Evolutionary conservation across 35 echinoderm and acorn worm genomes (phyloP).

Genomic region (Ophiothrix spiculata): DNA sequence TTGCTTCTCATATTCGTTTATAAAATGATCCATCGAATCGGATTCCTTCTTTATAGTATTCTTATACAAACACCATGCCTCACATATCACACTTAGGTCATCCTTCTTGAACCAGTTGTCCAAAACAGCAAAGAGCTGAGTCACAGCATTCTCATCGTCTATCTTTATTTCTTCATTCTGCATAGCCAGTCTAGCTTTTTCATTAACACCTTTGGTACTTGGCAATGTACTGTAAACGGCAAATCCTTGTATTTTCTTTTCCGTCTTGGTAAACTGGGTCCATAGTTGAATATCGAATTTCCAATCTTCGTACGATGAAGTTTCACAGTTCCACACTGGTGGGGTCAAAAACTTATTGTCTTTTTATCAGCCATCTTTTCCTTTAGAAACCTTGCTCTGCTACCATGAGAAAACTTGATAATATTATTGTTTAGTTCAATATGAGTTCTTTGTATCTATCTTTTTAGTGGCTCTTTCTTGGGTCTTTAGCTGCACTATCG

Average conservation of each 20-base stretch:
- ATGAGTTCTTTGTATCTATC: no score
- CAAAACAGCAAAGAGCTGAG: background rate
- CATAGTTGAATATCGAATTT: slow-evolving; percentile 24
- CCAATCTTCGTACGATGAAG: background rate
- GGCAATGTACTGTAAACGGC: slow-evolving; percentile 18
- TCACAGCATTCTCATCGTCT: slow-evolving; percentile 20
- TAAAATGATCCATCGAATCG: background rate
- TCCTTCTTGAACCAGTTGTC: slow-evolving; percentile 1
- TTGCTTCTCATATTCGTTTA: slow-evolving; percentile 9
- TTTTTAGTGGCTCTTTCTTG: no score
- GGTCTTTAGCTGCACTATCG: no score
- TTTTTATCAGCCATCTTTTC: background rate
- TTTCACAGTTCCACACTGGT: slow-evolving; percentile 14
- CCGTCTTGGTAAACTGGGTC: background rate
- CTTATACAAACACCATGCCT: background rate
- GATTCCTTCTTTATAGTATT: slow-evolving; percentile 19
- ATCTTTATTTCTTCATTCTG: slow-evolving; percentile 34
- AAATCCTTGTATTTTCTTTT: slow-evolving; percentile 5
- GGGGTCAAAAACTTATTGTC: background rate
- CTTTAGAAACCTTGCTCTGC: background rate
- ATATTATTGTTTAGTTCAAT: no score
- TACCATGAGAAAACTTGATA: no score
- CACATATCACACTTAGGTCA: slow-evolving; percentile 8
- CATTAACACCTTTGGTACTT: background rate
- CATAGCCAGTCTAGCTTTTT: slow-evolving; percentile 18